A percentile compares a stretch with the other conserved stretches of the same genome.
phyloP scores from a whole-genome alignment of 1,140 invertebrate species.

The Bombus vancouverensis region DNA sequence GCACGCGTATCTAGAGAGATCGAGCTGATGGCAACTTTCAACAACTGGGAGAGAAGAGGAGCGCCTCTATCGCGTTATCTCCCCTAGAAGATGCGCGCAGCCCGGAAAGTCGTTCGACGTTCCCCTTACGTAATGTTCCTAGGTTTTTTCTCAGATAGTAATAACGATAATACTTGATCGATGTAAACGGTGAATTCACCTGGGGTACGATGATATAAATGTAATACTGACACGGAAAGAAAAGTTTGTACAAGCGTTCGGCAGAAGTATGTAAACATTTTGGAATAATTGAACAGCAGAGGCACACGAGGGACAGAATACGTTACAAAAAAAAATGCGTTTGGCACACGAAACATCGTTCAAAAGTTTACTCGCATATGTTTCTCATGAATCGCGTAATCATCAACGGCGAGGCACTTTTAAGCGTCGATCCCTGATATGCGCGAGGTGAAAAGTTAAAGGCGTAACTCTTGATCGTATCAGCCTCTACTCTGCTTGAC shows the following conservation, averaged over 20 bases:
- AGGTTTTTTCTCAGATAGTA: neutral
- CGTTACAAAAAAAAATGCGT: neutral
- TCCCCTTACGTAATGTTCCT: conserved; percentile 32
- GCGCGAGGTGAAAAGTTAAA: conserved; percentile 38
- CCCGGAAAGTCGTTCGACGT: conserved; percentile 9
- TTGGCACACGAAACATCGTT: conserved; percentile 9
- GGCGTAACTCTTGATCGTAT: conserved; percentile 31
- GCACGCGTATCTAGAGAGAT: conserved; percentile 7
- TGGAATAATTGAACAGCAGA: neutral
- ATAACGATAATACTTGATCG: conserved; percentile 48
- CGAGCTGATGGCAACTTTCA: neutral
- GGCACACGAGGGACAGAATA: neutral
- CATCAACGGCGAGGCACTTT: neutral
- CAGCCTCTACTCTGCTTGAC: conserved; percentile 22
- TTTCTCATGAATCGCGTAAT: conserved; percentile 14
- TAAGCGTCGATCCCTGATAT: conserved; percentile 22
- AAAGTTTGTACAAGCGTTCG: conserved; percentile 10
- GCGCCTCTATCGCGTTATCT: conserved; percentile 35
- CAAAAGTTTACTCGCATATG: neutral
- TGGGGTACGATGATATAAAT: conserved; percentile 42
- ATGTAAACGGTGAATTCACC: conserved; percentile 9
- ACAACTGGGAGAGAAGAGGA: neutral
- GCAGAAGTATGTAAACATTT: neutral
- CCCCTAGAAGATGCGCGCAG: conserved; percentile 16
- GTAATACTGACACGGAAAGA: conserved; percentile 50